Evolutionary conservation across 2,797 vertebrate species (phyloP).

Genomic region (Poeciliopsis infans): DNA sequence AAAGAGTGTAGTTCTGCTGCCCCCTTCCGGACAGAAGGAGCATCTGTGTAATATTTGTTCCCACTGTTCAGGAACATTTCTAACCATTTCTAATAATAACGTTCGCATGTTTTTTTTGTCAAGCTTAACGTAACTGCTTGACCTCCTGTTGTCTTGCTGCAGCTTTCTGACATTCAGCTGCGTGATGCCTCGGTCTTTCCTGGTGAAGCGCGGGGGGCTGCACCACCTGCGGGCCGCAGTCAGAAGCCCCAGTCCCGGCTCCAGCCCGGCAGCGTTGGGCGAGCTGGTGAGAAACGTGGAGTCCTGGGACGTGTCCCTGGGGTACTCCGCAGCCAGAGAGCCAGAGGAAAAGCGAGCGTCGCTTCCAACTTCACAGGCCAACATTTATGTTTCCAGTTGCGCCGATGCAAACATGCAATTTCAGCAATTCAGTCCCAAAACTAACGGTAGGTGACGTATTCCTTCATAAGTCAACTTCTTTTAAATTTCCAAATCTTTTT

Average conservation of each 20-base stretch:
- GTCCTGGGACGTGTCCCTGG: slow-evolving; percentile 35
- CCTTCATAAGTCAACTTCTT: not conserved
- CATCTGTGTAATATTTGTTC: not conserved
- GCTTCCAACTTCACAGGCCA: not conserved
- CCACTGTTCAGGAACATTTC: too few relatives aligned
- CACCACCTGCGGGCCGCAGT: slow-evolving; percentile 48
- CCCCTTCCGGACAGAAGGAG: slow-evolving; percentile 43
- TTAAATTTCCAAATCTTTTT: not conserved
- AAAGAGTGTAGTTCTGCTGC: slow-evolving; percentile 39
- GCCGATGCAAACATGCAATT: not conserved
- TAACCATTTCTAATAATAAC: not conserved
- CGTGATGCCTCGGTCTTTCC: slow-evolving; percentile 82
- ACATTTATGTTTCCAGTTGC: not conserved
- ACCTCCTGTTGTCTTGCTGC: not conserved
- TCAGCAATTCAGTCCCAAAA: slow-evolving; percentile 16
- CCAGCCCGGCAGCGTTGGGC: slow-evolving; percentile 6
- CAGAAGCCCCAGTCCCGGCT: slow-evolving; percentile 37
- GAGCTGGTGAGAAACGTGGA: slow-evolving; percentile 17
- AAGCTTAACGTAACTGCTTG: not conserved
- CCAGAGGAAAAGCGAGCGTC: not conserved
- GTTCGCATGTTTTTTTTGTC: not conserved
- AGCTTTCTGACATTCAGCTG: slow-evolving; percentile 9
- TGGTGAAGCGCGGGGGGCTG: slow-evolving; percentile 78
- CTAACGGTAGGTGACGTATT: slow-evolving; percentile 30
- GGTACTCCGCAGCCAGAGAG: slow-evolving; percentile 28